Evolutionary conservation across 1,140 invertebrate genomes (phyloP).

Genomic region (Pollicipes pollicipes): DNA sequence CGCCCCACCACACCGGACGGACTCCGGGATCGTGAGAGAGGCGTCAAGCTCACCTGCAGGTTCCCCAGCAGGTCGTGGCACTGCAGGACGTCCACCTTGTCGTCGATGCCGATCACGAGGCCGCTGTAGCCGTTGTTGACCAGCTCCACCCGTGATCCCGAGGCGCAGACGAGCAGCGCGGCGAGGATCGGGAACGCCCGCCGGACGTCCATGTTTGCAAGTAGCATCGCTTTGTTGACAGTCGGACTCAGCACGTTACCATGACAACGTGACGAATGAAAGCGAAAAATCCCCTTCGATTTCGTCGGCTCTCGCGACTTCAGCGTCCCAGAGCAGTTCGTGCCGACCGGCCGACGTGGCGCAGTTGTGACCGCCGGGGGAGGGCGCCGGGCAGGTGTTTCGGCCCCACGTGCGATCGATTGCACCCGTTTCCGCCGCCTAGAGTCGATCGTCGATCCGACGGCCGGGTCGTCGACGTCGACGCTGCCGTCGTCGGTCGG

Average conservation of each 20-base stretch:
- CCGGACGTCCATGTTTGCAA: neutral
- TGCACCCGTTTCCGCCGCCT: neutral
- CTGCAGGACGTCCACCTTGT: neutral
- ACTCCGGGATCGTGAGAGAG: neutral
- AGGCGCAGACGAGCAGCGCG: neutral
- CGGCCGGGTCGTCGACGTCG: neutral
- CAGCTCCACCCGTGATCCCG: neutral
- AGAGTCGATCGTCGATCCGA: neutral
- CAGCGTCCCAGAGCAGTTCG: too few species aligned
- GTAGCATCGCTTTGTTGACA: neutral
- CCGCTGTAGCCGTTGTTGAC: slow-evolving; percentile 4
- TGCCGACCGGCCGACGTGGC: too few species aligned
- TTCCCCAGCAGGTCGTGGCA: neutral
- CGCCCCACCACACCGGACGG: too few species aligned
- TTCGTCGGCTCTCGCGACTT: too few species aligned
- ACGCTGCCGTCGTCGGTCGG: neutral
- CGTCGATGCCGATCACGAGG: slow-evolving; percentile 7
- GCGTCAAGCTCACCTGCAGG: neutral
- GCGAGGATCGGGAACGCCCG: neutral
- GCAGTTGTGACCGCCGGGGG: neutral
- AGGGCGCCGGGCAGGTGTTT: neutral
- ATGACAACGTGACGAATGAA: neutral
- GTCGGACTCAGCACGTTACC: neutral
- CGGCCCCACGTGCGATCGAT: neutral
- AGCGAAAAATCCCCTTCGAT: too few species aligned